These are phyloP conservation scores for Brachyhypopomus gauderio DNA, from an alignment of 2,113 vertebrate species.

Conservation along the genomic window DNA sequence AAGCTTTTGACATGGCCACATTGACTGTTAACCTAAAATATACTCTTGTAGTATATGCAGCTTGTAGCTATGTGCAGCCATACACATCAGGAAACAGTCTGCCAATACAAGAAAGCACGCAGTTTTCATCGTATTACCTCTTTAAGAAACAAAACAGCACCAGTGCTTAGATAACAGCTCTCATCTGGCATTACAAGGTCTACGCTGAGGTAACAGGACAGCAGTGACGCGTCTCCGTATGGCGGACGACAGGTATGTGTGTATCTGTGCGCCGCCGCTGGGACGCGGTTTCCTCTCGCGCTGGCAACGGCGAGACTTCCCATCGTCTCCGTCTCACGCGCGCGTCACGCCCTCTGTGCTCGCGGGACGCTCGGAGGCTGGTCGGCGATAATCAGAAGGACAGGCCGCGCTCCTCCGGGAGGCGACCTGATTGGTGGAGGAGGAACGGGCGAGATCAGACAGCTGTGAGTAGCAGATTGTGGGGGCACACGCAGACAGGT, in stretches of 20 bases:
- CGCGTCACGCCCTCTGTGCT: conserved; percentile 36
- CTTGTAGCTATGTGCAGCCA: no score
- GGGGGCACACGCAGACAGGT: conserved; percentile 20
- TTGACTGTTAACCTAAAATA: no score
- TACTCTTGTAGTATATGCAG: no score
- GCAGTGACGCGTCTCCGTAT: background rate
- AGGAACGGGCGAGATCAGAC: conserved; percentile 54
- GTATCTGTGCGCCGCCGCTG: no score
- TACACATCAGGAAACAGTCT: no score
- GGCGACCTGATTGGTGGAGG: conserved; percentile 59
- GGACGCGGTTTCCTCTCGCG: background rate
- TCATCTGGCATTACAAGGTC: background rate
- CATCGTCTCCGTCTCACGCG: background rate
- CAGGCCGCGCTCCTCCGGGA: conserved; percentile 57
- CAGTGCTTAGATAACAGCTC: background rate
- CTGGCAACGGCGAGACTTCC: background rate
- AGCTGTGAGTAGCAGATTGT: conserved; percentile 37
- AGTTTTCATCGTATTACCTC: no score
- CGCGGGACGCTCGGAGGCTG: conserved; percentile 60
- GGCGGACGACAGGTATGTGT: background rate
- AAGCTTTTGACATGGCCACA: no score
- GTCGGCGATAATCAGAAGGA: conserved; percentile 65
- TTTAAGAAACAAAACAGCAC: no score
- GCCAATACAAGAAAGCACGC: no score
- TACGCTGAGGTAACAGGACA: background rate